Evolutionary conservation across 2,888 invertebrate species (phyloP), one percentile per base, ranked within the genome.

Genomic region (Aleiodes testaceus): DNA sequence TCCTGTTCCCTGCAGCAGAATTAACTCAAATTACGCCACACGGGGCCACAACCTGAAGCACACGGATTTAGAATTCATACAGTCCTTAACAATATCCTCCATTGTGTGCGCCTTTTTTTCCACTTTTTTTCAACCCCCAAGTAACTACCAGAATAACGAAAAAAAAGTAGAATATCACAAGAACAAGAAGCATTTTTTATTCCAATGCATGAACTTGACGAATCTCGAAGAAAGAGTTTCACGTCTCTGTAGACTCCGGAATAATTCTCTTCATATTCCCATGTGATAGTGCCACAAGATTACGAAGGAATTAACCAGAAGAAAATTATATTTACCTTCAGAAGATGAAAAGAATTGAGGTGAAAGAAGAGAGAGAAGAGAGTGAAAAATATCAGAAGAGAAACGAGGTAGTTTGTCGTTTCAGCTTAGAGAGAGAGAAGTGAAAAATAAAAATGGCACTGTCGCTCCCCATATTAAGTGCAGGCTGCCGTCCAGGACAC

Each of bases 21-120:
- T 85, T 84, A 85, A 86, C 84, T 85, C 79, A 83, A 87, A 86
- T 86, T 85, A 82, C 79, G 81, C 81, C 83, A 82, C 83, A 79
- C 81, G 82, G 82, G 82, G 81, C 74, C 66, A 74, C 72, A 72
- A 70, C 74, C 79, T 75, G 78, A n/a, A n/a, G 78, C 73, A 26
- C 49, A 71, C 78, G 78, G 78, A 85, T 85, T 81, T 81, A 85
- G 79, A 84, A 85, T 85, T 85, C 82, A 85, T 85, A 77, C 81
- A 78, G 78, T 79, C 83, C 82, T 85, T 84, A 52, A 82, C 81
- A 83, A 81, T 83, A 79, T 81, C 74, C 65, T 16, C 71, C 59
- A 72, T 65, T 69, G 71, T 59, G n/a, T 69, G 26, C 52, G 36
- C 20, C 14, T 45, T 52, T 52, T 26, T 52, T 6, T 16, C 12